These are phyloP conservation scores for Anguilla anguilla DNA, from an alignment of 2,797 vertebrate genomes.

Conservation along the genomic window DNA sequence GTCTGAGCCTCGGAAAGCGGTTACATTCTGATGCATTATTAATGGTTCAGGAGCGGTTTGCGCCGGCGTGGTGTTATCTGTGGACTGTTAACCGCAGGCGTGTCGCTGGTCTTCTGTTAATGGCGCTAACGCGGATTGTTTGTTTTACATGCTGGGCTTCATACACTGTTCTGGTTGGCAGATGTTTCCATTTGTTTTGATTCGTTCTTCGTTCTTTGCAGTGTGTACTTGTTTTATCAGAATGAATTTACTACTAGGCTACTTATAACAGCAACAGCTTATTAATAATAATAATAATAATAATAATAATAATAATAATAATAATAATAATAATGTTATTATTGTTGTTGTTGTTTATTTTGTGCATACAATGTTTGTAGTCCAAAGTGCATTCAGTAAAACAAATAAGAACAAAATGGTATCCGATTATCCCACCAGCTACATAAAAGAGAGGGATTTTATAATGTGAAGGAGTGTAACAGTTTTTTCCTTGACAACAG, in stretches of 20 bases:
- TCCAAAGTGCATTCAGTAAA: background rate
- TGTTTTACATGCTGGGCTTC: background rate
- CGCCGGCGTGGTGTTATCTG: background rate
- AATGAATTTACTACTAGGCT: background rate
- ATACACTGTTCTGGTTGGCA: background rate
- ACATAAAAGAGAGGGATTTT: background rate
- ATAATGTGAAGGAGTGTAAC: background rate
- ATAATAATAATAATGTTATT: too few species aligned
- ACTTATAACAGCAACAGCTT: background rate
- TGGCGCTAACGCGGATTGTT: background rate
- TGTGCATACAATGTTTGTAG: background rate
- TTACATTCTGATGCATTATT: background rate
- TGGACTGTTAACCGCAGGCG: background rate
- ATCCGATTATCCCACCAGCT: background rate
- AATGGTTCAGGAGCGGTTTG: slow-evolving; percentile 7
- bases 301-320: background rate
- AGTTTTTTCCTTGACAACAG: slow-evolving; percentile 36
- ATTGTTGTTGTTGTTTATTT: background rate
- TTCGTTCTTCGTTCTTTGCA: background rate
- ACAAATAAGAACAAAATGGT: background rate
- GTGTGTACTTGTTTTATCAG: background rate
- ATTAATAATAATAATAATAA: background rate
- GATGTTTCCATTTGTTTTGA: background rate
- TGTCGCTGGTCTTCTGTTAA: background rate
- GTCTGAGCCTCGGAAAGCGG: slow-evolving; percentile 29